These are phyloP conservation scores for Drosophila suzukii DNA, from an alignment of 1,140 invertebrate species.

Conservation along the genomic window DNA sequence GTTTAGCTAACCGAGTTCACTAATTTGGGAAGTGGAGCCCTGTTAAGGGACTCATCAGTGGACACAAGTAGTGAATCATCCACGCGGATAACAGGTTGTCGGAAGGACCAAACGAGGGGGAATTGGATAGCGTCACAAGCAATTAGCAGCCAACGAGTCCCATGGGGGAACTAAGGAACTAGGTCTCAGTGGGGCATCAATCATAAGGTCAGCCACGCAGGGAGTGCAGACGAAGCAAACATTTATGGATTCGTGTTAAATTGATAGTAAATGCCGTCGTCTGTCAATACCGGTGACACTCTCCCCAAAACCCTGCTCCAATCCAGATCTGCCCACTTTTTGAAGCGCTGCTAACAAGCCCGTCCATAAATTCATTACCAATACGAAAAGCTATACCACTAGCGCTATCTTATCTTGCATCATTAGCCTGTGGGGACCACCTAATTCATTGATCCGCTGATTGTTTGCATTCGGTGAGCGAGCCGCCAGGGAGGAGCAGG, in stretches of 20 bases:
- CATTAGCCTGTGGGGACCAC: slow-evolving; percentile 33
- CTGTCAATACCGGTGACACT: slow-evolving; percentile 56
- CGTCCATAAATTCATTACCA: slow-evolving; percentile 64
- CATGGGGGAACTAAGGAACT: slow-evolving; percentile 21
- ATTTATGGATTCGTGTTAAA: slow-evolving; percentile 68
- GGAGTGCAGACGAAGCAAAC: slow-evolving; percentile 18
- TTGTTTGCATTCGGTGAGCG: slow-evolving; percentile 41
- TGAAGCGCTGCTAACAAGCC: slow-evolving; percentile 50
- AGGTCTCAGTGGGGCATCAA: slow-evolving; percentile 60
- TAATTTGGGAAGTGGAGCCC: slow-evolving; percentile 12
- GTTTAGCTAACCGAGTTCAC: not conserved
- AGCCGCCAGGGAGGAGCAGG: not conserved
- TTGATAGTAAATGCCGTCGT: slow-evolving; percentile 65
- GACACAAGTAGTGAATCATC: slow-evolving; percentile 26
- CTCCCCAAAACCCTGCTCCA: slow-evolving; percentile 4
- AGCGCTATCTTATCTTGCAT: slow-evolving; percentile 66
- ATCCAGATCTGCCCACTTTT: slow-evolving; percentile 5
- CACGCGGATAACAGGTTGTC: slow-evolving; percentile 36
- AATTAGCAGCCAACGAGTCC: slow-evolving; percentile 42
- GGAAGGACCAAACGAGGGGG: not conserved
- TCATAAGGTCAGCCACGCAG: slow-evolving; percentile 49
- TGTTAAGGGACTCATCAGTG: not conserved
- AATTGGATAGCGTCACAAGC: slow-evolving; percentile 23
- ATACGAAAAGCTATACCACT: slow-evolving; percentile 25
- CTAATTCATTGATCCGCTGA: slow-evolving; percentile 63